Base-by-base conservation (phyloP, 2,797 vertebrate species). In the Hemibagrus guttatus region DNA sequence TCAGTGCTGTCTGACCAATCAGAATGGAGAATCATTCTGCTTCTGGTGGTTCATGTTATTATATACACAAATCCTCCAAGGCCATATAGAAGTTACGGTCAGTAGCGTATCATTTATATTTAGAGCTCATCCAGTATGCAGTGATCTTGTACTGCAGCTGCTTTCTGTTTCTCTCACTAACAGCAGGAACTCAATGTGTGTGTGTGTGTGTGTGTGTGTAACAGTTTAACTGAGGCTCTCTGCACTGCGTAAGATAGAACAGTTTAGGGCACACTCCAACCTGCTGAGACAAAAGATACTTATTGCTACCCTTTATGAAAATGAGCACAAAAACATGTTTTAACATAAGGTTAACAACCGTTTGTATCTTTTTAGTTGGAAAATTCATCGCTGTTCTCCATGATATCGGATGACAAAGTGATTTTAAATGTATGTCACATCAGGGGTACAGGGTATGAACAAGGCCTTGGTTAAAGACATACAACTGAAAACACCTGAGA, bases 81-180 rank as follows among this genome's bases (percentile, higher is more conserved):
- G 74, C 52, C 74, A 21, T 54, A 76, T 17, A 11, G 49, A 56
- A 56, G 52, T 35, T n/a, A 56, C 5, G 75, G 49, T 78, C 28
- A 39, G 61, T 64, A 31, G 26, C 7, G 42, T 6, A 59, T 63
- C 11, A 81, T 63, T 23, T 58, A 28, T 26, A 66, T 31, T 75
- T 28, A 75, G 23, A 66, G 76, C 52, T 82, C n/a, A 54, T 61
- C 61, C 42, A 28, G 12, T 72, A 71, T 52, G 26, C 85, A 54
- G 56, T 88, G 85, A 90, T 91, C 87, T 90, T 84, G 52, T 83
- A 63, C 88, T 87, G 66, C 66, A 82, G 88, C 90, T 91, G 90
- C 88, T 89, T 35, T 26, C 69, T 66, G 68, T 52, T 61, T 69
- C 58, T 75, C 59, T 64, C 59, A 75, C 69, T 16, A 68, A 75